Evolutionary conservation across 2,797 vertebrate genomes (phyloP), one percentile per base, ranked within the genome.

Genomic region (Triplophysa yarkandensis): DNA sequence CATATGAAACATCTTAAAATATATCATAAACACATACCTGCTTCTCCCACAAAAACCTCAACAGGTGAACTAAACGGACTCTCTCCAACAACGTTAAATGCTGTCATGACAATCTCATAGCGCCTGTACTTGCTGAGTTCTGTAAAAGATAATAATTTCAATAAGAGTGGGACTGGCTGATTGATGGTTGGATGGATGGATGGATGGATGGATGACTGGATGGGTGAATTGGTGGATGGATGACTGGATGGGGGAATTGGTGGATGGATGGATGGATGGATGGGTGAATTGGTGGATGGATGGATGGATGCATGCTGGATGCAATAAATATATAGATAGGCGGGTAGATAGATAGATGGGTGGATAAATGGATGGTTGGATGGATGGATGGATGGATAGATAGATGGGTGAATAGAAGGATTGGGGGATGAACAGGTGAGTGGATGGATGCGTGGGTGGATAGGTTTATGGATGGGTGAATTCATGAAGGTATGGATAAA

Each of bases 1-100:
- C 21, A 13, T 34, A 25, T 10, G 10, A 41, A 14, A 34, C 19
- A 46, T 57, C 25, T 21, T 54, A 43, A n/a, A n/a, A 54, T 28
- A 50, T 62, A 11, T 6, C 17, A 68, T 54, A 67, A 78, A 52
- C 27, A 60, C 93, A 79, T 82, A 97, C 96, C 96, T 62, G 97
- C 97, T 87, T 98, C 97, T 6, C 97, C 97, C 0, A 98, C 96
- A 65, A 95, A 97, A 79, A 98, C 96, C 85, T 98, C 95, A 5
- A 94, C 91, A 0, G 96, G 94, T 0, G 80, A 28, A 2, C 95
- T 98, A 71, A 94, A 91, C 0, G 94, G 95, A 78, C 96, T 95
- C 86, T 98, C 96, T 0, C 97, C 97, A 0, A 97, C 87, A 65
- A 97, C 86, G 50, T 98, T 98, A 84, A 94, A 98, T 39, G 95